Conservation (phyloP, 35 echinoderm and acorn worm genomes). For the Apostichopus californicus region DNA sequence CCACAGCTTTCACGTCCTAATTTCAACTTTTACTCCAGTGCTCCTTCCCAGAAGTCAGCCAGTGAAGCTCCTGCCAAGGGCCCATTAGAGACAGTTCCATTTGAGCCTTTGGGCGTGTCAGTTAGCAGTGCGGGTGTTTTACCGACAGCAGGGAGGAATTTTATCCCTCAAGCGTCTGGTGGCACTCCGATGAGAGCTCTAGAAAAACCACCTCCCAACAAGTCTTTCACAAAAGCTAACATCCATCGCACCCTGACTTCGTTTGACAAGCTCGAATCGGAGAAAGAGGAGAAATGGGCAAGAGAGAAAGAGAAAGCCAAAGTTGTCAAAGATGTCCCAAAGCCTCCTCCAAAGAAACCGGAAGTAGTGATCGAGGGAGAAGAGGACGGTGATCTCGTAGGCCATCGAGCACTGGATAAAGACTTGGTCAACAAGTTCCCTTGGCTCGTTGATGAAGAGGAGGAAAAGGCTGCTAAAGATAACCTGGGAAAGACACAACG, state of each 20-base stretch:
- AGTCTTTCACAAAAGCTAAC: slow-evolving; percentile 64
- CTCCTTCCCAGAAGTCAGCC: background rate
- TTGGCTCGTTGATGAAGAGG: slow-evolving; percentile 55
- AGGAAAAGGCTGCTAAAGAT: background rate
- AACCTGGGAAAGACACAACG: background rate
- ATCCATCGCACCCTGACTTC: slow-evolving; percentile 63
- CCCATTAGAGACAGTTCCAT: background rate
- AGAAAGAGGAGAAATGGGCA: slow-evolving; percentile 14
- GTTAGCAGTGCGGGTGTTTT: background rate
- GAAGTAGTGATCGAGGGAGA: background rate
- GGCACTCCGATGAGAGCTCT: slow-evolving; percentile 31
- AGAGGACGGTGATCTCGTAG: slow-evolving; percentile 30
- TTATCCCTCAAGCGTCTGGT: background rate
- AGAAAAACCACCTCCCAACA: slow-evolving; percentile 40
- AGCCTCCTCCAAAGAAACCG: background rate
- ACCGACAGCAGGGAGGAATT: background rate
- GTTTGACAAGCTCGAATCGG: slow-evolving; percentile 11
- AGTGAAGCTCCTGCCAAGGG: background rate
- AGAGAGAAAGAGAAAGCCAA: slow-evolving; percentile 8
- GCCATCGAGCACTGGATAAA: slow-evolving; percentile 58
- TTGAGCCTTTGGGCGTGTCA: background rate
- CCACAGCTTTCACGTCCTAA: background rate
- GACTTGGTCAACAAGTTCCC: slow-evolving; percentile 64
- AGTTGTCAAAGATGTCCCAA: background rate
- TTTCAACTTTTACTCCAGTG: slow-evolving; percentile 51